phyloP scores from a whole-genome alignment of 2,888 invertebrate species.

The Lumbricus terrestris region DNA sequence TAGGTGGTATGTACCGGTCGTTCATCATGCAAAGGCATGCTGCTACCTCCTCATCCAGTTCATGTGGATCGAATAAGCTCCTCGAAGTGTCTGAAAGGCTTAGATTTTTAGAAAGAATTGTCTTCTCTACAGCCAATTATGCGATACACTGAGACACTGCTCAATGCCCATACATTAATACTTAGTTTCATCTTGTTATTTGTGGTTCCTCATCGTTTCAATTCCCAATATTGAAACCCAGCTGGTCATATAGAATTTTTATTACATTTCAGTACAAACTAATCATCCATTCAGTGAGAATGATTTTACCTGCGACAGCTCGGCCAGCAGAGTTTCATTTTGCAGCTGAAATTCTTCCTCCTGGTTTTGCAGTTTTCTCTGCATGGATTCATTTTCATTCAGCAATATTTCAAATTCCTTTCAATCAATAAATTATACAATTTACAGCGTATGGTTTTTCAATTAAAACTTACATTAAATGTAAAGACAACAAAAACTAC shows the following conservation, averaged over 20 bases:
- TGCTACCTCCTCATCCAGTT: too few relatives aligned
- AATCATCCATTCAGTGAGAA: background rate
- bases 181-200: background rate
- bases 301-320: conserved; percentile 52
- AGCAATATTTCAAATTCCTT: conserved; percentile 59
- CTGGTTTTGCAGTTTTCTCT: conserved; percentile 60
- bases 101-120: background rate
- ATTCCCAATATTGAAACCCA: background rate
- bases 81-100: background rate
- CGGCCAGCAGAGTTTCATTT: conserved; percentile 62
- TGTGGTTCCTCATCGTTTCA: background rate
- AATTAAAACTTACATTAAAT: background rate
- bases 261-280: background rate
- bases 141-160: background rate
- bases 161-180: background rate
- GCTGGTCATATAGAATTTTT: background rate
- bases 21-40: too few relatives aligned
- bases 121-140: background rate
- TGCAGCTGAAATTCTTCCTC: conserved; percentile 64
- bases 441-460: background rate
- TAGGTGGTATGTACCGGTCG: too few relatives aligned
- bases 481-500: background rate
- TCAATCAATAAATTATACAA: background rate
- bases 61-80: too few relatives aligned
- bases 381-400: conserved; percentile 59